Conservation (phyloP, 2,888 invertebrate species). For the Carcina quercana region DNA sequence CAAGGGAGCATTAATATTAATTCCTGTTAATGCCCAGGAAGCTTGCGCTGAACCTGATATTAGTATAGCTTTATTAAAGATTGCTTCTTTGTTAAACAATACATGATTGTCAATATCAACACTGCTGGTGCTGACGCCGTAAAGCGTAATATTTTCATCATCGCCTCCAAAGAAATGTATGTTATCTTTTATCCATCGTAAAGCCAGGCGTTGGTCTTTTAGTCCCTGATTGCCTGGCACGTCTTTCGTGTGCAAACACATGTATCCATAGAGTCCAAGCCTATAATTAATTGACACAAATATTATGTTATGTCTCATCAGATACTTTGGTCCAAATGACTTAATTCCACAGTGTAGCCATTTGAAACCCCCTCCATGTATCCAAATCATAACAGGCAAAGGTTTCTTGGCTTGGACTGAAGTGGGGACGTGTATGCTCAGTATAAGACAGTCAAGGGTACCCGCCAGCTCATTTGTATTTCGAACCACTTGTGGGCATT, state of each 20-base stretch:
- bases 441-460: too few species aligned
- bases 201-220: slow-evolving; percentile 19
- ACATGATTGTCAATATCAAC: too few species aligned
- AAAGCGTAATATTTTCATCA: slow-evolving; percentile 31
- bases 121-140: slow-evolving; percentile 38
- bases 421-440: too few species aligned
- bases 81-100: too few species aligned
- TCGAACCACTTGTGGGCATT: too few species aligned
- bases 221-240: slow-evolving; percentile 21
- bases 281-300: slow-evolving; percentile 23
- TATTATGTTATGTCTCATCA: slow-evolving; percentile 22
- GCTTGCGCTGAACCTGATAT: too few species aligned
- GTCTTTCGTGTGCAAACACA: slow-evolving; percentile 19
- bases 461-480: too few species aligned
- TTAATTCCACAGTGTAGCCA: slow-evolving; percentile 12
- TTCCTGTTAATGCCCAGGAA: slow-evolving; percentile 24
- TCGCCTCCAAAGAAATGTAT: slow-evolving; percentile 44
- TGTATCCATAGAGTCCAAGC: slow-evolving; percentile 21
- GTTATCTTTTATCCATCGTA: slow-evolving; percentile 32
- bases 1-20: slow-evolving; percentile 26
- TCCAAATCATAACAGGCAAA: slow-evolving; percentile 40
- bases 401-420: slow-evolving; percentile 51
- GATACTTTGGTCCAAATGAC: slow-evolving; percentile 18
- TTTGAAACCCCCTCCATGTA: slow-evolving; percentile 25
- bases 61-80: too few species aligned